phyloP scores from a whole-genome alignment of 2,113 vertebrate genomes.

The Himantopus leucocephalus region DNA sequence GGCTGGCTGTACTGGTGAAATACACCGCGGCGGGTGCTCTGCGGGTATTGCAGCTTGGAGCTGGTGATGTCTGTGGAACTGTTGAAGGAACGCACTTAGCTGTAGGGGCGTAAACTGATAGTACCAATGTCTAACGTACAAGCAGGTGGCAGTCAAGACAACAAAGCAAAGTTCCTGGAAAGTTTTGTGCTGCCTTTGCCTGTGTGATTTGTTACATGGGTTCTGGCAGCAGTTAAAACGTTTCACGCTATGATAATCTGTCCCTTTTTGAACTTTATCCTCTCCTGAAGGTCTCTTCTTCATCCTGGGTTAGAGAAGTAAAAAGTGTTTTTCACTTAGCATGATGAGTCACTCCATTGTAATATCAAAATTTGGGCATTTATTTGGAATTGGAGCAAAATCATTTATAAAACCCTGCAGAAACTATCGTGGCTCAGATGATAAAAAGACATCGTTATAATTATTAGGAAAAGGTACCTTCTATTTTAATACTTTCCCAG shows the following conservation, averaged over 20 bases:
- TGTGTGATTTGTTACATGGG: not conserved
- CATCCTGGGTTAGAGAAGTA: not conserved
- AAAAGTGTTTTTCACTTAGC: not conserved
- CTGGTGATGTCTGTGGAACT: not conserved
- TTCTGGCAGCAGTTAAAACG: not conserved
- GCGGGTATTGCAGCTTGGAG: not conserved
- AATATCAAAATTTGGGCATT: not conserved
- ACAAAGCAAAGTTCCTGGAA: not conserved
- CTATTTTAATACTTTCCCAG: not conserved
- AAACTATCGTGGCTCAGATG: not conserved
- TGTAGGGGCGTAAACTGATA: not conserved
- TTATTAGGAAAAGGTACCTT: not conserved
- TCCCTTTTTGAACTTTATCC: not conserved
- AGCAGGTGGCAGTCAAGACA: not conserved
- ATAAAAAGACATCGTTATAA: not conserved
- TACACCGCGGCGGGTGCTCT: rapidly evolving
- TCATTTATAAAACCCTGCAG: not conserved
- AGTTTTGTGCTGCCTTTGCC: not conserved
- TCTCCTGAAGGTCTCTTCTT: not conserved
- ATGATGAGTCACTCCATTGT: not conserved
- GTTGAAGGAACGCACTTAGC: not conserved
- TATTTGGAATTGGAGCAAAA: not conserved
- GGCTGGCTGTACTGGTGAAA: not conserved
- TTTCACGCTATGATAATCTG: not conserved
- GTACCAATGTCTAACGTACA: not conserved